These are phyloP conservation scores for Eilema sororculum DNA, from an alignment of 2,888 invertebrate genomes.

Conservation along the genomic window DNA sequence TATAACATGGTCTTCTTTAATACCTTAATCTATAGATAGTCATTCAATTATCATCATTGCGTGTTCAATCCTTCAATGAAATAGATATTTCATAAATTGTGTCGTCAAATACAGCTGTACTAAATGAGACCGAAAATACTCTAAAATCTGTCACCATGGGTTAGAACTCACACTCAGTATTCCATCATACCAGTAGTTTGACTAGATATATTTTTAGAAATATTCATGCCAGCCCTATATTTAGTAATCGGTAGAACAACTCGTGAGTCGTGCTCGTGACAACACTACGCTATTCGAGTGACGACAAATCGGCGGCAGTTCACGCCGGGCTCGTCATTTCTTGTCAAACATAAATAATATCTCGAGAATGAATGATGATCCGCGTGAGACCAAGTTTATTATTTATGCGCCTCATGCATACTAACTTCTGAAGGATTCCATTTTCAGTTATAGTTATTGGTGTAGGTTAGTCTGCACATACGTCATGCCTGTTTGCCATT, in stretches of 20 bases:
- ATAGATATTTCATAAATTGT: neutral
- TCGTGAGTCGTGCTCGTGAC: neutral
- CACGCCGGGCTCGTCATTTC: constrained; percentile 11
- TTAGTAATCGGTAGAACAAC: neutral
- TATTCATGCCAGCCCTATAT: constrained; percentile 6
- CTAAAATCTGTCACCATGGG: neutral
- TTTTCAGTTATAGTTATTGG: too few species aligned
- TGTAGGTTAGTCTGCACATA: neutral
- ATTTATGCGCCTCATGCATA: neutral
- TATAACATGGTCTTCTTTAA: neutral
- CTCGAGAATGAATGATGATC: constrained; percentile 17
- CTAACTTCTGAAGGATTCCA: neutral
- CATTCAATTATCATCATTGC: neutral
- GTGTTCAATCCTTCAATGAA: neutral
- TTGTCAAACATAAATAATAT: constrained; percentile 27
- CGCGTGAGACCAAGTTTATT: neutral
- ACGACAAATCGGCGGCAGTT: constrained; percentile 9
- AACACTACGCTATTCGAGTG: neutral
- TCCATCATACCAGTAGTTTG: neutral
- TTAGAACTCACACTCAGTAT: neutral
- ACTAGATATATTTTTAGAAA: neutral
- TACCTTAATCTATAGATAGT: neutral
- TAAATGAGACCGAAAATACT: neutral
- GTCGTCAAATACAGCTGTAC: neutral
- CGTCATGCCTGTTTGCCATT: neutral